phyloP scores from a whole-genome alignment of 1,140 invertebrate genomes.

The Drosophila sulfurigaster region DNA sequence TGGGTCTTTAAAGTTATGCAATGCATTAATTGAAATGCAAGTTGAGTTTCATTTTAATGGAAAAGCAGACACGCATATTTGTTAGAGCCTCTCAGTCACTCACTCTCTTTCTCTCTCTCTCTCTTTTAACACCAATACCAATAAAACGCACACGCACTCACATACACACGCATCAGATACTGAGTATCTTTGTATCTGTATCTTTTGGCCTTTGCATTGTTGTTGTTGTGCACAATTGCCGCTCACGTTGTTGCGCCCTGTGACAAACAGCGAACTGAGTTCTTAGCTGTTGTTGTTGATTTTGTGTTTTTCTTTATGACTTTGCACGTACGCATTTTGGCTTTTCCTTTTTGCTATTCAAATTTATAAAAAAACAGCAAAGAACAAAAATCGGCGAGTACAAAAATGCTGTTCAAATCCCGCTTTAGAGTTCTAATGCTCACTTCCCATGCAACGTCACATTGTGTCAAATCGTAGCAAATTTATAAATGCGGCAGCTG shows the following conservation, averaged over 20 bases:
- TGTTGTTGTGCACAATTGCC: constrained; percentile 4
- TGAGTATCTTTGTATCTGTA: constrained; percentile 26
- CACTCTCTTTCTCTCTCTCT: neutral
- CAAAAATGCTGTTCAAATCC: constrained; percentile 32
- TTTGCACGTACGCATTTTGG: constrained; percentile 60
- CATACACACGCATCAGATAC: neutral
- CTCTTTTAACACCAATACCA: too few relatives aligned
- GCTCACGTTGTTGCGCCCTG: constrained; percentile 32
- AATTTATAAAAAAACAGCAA: constrained; percentile 25
- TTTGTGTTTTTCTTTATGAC: constrained; percentile 59
- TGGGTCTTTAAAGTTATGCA: constrained; percentile 46
- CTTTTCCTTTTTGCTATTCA: constrained; percentile 31
- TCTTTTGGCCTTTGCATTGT: constrained; percentile 19
- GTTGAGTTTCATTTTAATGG: constrained; percentile 47
- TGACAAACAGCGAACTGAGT: constrained; percentile 5
- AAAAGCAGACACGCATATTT: constrained; percentile 72
- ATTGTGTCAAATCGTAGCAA: constrained; percentile 39
- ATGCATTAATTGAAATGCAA: constrained; percentile 74
- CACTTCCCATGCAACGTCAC: constrained; percentile 44
- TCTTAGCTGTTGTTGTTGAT: constrained; percentile 31
- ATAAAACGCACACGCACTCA: constrained; percentile 1
- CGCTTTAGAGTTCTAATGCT: constrained; percentile 42
- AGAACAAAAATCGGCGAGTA: constrained; percentile 2
- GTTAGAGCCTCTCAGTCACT: constrained; percentile 35
- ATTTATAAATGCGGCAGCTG: constrained; percentile 21